Base-by-base conservation (phyloP, 2,113 vertebrate species). In the Spea multiplicata region DNA sequence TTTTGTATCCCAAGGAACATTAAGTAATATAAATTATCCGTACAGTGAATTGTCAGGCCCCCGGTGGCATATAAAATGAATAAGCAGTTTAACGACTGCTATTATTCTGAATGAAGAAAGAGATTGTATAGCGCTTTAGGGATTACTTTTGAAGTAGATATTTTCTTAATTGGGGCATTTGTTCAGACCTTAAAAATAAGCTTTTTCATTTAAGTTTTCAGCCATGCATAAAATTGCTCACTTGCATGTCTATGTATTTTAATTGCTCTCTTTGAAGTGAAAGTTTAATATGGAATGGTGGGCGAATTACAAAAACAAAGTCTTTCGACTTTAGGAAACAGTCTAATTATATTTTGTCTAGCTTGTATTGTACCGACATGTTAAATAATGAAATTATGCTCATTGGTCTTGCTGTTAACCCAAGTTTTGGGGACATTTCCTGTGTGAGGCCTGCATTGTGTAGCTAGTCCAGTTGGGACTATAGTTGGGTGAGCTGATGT, bases 91-190 rank as follows among this genome's bases (percentile, higher is more conserved):
- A 80, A 74, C 64, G 74, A 74, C 74, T 74, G 71, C 52, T 59
- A 73, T 66, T 80, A 68, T 80, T 74, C 46, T 30, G 44, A 74
- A 74, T 68, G 65, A 68, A 74, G 44, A 61, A 66, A 72, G 48
- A 73, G 16, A 48, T 61, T 68, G 78, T 61, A 80, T 66, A 50
- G 17, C 10, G 71, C 71, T 80, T 53, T 46, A 50, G 78, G 78
- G 78, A 80, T 80, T 80, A 80, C 65, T 74, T 80, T 68, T 74
- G 78, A 80, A 80, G 71, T 74, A 12, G 71, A 80, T 80, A 73
- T 73, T 73, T 78, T 65, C 52, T 73, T 79, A 79, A 79, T 72
- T 79, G 62, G 70, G 71, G 50, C 77, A 80, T 80, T 80, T 80
- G 78, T 80, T 74, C 64, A 80, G 53, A 59, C 71, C 65, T 74